Evolutionary conservation across 2,113 vertebrate genomes (phyloP).

Genomic region (Amphiprion ocellaris): DNA sequence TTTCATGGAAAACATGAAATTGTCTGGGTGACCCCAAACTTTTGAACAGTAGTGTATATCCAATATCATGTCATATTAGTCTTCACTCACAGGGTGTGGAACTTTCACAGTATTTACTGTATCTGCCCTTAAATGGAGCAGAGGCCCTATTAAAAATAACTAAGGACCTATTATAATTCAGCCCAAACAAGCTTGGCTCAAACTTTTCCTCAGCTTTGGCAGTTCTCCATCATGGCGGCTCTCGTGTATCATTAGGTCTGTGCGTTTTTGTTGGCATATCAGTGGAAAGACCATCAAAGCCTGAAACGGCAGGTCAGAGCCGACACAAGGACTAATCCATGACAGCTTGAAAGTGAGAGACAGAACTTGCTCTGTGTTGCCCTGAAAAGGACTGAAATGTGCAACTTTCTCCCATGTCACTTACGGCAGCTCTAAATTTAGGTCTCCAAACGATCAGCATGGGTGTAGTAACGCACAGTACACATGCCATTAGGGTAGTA

Average conservation of each 20-base stretch:
- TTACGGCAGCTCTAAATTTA: constrained; percentile 73
- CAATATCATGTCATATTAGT: too few species aligned
- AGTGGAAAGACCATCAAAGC: constrained; percentile 18
- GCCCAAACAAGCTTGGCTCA: not conserved
- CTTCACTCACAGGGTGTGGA: not conserved
- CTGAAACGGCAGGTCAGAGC: constrained; percentile 18
- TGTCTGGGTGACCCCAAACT: too few species aligned
- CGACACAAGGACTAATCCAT: constrained; percentile 14
- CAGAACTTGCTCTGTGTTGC: constrained; percentile 24
- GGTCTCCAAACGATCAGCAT: constrained; percentile 65
- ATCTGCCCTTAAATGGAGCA: too few species aligned
- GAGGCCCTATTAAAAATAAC: too few species aligned
- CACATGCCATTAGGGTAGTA: constrained; percentile 72
- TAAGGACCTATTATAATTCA: not conserved
- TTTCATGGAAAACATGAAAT: too few species aligned
- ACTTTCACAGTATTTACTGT: not conserved
- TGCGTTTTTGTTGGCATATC: constrained; percentile 28
- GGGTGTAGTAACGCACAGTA: constrained; percentile 53
- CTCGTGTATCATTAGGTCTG: constrained; percentile 3
- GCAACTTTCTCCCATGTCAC: constrained; percentile 41
- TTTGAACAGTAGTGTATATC: too few species aligned
- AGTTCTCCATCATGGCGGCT: not conserved
- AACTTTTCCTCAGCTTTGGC: not conserved
- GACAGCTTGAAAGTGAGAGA: constrained; percentile 23
- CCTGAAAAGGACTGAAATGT: constrained; percentile 44